phyloP scores from a whole-genome alignment of 2,797 vertebrate species.

The Pachyuromys duprasi region DNA sequence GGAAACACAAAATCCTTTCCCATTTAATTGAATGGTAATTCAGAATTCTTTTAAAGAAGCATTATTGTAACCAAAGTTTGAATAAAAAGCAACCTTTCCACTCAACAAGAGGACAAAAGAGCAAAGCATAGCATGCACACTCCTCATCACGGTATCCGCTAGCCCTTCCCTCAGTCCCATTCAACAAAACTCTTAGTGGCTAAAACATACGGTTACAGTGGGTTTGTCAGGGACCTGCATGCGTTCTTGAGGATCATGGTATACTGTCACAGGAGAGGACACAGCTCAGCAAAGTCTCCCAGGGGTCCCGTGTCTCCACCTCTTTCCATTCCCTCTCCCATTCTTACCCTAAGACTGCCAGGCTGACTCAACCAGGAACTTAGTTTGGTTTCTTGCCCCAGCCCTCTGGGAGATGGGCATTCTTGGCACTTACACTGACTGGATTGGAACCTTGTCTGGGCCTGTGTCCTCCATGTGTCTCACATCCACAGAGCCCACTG shows the following conservation, averaged over 20 bases:
- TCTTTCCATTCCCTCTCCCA: neutral
- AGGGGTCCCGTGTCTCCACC: neutral
- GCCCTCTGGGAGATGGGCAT: neutral
- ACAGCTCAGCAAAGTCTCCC: neutral
- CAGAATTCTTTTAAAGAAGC: neutral
- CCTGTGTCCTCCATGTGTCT: neutral
- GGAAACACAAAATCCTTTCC: neutral
- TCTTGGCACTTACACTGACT: neutral
- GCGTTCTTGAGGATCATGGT: neutral
- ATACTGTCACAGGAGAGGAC: neutral
- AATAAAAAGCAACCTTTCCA: constrained; percentile 6
- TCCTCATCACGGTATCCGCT: neutral
- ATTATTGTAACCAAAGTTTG: neutral
- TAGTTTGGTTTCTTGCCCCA: neutral
- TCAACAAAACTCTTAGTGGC: neutral
- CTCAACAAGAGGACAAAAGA: neutral
- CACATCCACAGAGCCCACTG: neutral
- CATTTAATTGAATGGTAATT: neutral
- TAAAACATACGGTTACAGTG: neutral
- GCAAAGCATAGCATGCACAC: neutral
- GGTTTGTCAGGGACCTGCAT: neutral
- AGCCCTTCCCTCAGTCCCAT: neutral
- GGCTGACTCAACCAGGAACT: neutral
- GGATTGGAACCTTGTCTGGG: neutral
- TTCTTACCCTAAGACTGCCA: neutral